Conservation (phyloP, 2,113 vertebrate genomes). For the Gavia stellata region DNA sequence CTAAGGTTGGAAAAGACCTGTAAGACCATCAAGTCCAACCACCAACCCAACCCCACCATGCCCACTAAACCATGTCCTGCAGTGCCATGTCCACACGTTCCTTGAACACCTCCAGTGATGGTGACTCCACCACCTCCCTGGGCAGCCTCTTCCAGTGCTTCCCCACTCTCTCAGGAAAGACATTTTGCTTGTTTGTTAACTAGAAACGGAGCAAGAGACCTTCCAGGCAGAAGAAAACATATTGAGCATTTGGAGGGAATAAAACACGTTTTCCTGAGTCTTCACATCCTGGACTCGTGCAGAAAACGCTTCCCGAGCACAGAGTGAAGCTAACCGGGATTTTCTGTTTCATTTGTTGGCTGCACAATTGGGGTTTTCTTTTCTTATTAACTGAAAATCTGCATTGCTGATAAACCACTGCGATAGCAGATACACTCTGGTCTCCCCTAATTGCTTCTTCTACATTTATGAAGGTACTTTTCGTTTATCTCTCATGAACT, state of each 20-base stretch:
- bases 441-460: constrained; percentile 23
- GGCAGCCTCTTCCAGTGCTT: too few relatives aligned
- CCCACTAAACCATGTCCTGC: too few relatives aligned
- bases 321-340: not conserved
- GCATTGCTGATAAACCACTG: constrained; percentile 6
- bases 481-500: constrained; percentile 1
- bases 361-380: not conserved
- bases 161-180: too few relatives aligned
- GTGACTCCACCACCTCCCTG: too few relatives aligned
- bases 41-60: too few relatives aligned
- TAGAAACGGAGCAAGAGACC: not conserved
- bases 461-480: not conserved
- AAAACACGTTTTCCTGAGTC: not conserved
- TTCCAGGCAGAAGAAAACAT: not conserved
- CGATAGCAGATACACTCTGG: not conserved
- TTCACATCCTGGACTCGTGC: not conserved
- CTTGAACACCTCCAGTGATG: too few relatives aligned
- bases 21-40: too few relatives aligned
- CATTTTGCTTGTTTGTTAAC: not conserved
- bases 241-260: not conserved
- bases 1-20: too few relatives aligned
- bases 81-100: too few relatives aligned
- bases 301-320: rapidly evolving
- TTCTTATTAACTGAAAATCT: constrained; percentile 8
- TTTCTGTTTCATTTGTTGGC: not conserved